Conservation (phyloP, 1,140 invertebrate species). For the Atta cephalotes region DNA sequence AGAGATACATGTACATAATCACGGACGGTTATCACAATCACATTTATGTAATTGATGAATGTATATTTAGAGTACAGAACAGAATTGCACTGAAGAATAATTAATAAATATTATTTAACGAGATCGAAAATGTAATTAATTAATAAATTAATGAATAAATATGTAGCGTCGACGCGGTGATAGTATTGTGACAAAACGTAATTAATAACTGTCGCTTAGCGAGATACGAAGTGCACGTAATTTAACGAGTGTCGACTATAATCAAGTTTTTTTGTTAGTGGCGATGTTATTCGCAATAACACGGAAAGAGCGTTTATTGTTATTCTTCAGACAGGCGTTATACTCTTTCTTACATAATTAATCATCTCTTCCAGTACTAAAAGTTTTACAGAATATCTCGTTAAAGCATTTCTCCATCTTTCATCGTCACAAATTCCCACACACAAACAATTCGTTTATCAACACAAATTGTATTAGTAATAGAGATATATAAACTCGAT, state of each 20-base stretch:
- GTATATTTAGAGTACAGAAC: conserved; percentile 20
- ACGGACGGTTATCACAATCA: conserved; percentile 24
- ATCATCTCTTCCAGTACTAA: conserved; percentile 46
- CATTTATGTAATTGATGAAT: conserved; percentile 49
- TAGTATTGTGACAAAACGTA: conserved; percentile 59
- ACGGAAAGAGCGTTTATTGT: conserved; percentile 52
- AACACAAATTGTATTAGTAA: neutral
- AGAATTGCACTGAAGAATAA: conserved; percentile 49
- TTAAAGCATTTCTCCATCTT: conserved; percentile 45
- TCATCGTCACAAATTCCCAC: neutral
- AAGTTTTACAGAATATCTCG: conserved; percentile 44
- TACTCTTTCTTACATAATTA: conserved; percentile 51
- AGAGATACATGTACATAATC: conserved; percentile 4
- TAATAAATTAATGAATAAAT: conserved; percentile 50
- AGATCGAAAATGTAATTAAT: conserved; percentile 42
- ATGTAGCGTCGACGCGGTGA: conserved; percentile 27
- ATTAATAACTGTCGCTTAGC: conserved; percentile 74
- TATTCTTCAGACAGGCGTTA: conserved; percentile 66
- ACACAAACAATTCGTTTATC: neutral
- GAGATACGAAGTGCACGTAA: conserved; percentile 64
- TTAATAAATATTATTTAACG: conserved; percentile 46
- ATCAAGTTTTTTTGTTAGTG: conserved; percentile 60
- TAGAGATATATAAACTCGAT: neutral
- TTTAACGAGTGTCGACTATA: conserved; percentile 59
- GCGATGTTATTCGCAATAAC: conserved; percentile 46